A percentile compares a stretch with the other conserved stretches of the same genome.
These are phyloP conservation scores for Sebastes trivittatus DNA, from an alignment of 2,797 vertebrate species.

Conservation along the genomic window DNA sequence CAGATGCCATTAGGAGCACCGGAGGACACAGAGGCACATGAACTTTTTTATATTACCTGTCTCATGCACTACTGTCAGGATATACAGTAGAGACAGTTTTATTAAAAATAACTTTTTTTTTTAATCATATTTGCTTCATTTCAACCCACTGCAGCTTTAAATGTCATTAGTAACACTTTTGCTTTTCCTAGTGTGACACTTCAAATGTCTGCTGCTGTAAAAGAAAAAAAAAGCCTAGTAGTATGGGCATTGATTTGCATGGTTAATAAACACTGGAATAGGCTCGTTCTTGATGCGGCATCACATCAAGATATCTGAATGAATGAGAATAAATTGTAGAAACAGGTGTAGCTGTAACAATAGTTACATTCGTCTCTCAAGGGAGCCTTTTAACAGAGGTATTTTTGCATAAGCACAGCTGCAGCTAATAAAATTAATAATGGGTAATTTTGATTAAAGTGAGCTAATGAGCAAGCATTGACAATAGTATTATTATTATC, in stretches of 20 bases:
- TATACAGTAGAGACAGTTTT: too few relatives aligned
- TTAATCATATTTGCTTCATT: too few relatives aligned
- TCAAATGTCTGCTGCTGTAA: neutral
- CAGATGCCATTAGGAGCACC: too few relatives aligned
- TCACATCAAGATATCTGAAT: neutral
- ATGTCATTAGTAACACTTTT: neutral
- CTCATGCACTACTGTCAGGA: too few relatives aligned
- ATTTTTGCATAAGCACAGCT: slow-evolving; percentile 45
- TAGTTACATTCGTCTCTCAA: neutral
- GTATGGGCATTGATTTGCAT: neutral
- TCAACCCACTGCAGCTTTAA: neutral
- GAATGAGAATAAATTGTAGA: neutral
- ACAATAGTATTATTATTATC: slow-evolving; percentile 23
- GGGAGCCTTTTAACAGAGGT: slow-evolving; percentile 24
- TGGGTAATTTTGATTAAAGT: slow-evolving; percentile 48
- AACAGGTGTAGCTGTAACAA: neutral
- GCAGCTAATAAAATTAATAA: slow-evolving; percentile 53
- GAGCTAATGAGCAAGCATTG: slow-evolving; percentile 33
- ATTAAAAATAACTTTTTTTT: too few relatives aligned
- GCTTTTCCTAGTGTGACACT: neutral
- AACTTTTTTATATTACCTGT: too few relatives aligned
- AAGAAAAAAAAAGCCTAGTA: neutral
- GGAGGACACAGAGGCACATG: too few relatives aligned
- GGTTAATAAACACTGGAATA: neutral
- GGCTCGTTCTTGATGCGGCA: neutral